Evolutionary conservation across 2,113 vertebrate species (phyloP), one percentile per base, ranked within the genome.

Genomic region (Malurus elegans): DNA sequence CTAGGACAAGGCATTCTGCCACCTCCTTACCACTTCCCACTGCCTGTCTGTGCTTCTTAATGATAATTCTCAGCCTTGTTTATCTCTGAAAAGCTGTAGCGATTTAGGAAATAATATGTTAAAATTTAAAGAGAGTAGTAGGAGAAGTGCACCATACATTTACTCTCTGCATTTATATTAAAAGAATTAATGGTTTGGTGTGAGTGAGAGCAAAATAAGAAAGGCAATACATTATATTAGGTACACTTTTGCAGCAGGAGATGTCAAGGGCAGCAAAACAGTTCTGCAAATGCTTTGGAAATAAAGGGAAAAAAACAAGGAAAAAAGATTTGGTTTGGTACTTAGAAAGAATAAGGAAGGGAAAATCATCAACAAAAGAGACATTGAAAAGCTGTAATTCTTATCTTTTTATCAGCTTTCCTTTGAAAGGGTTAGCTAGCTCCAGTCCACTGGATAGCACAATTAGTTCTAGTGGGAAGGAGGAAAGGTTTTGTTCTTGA

Each of bases 1-100:
- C 72, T 93, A 72, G 93, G 93, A 96, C 88, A 71, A 86, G 85
- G 79, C 93, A 94, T 94, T 96, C 90, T 96, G 75, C 90, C 93
- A 90, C 82, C 90, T 95, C 79, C 56, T 96, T 96, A 78, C 85
- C 88, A 69, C 88, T 88, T 96, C 92, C 92, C 72, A 90, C 88
- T 86, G 79, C 90, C 64, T 94, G 71, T 95, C 93, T 95, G 74
- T 95, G 88, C 48, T 38, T 95, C 82, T 95, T 95, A 90, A 86
- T 95, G 91, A 79, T 90, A 94, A 92, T 86, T 78, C 64, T 78
- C 8, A 86, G 56, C 32, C 56, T 94, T 94, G 75, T 95, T 95
- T 93, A 78, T 90, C 56, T 90, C 79, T 88, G 72, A 74, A 86
- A 83, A 88, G 38, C 71, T 88, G 71, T 66, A 91, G 51, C 0